phyloP scores from a whole-genome alignment of 1,140 invertebrate genomes.

The Drosophila arawakana region DNA sequence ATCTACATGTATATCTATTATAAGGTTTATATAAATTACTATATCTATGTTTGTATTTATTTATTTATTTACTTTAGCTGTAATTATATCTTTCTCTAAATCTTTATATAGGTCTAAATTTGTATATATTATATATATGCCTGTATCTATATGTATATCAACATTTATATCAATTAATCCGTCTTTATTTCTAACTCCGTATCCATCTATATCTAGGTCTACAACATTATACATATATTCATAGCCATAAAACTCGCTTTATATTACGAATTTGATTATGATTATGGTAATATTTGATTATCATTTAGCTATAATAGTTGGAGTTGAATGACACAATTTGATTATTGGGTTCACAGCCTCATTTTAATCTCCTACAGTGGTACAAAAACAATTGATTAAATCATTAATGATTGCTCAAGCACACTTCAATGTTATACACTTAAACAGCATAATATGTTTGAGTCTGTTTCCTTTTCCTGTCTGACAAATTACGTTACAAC shows the following conservation, averaged over 20 bases:
- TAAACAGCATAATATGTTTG: neutral
- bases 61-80: no score
- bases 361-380: constrained; percentile 5
- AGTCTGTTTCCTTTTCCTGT: constrained; percentile 27
- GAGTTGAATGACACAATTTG: constrained; percentile 4
- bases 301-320: neutral
- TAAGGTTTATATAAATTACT: no score
- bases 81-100: no score
- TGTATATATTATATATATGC: no score
- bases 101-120: no score
- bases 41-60: no score
- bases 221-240: neutral
- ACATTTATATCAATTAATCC: no score
- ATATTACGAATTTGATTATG: neutral
- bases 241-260: neutral
- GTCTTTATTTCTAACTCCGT: neutral
- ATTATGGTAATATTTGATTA: neutral
- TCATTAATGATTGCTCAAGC: neutral
- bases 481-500: neutral
- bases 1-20: no score
- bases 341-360: neutral
- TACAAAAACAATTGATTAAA: neutral
- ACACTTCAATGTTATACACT: neutral
- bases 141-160: no score
- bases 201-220: neutral